Base-by-base conservation (phyloP, 64 coral and sea anemone species). In the Acropora tenuis region DNA sequence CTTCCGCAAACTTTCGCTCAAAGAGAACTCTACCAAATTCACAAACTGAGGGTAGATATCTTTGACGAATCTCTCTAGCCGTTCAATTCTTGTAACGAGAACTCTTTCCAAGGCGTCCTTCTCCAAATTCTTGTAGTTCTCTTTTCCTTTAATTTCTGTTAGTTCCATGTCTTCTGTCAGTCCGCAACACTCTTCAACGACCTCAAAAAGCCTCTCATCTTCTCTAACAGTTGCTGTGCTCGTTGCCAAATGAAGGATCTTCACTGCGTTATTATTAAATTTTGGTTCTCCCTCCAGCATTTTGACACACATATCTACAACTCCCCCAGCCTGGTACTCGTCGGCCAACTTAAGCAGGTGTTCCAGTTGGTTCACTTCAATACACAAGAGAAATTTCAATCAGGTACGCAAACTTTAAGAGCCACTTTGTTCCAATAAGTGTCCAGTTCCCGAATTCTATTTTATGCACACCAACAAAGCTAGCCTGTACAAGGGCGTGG, bases 1-100 rank as follows among this genome's bases (percentile, higher is more conserved):
- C 17, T 16, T 47, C 5, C 50, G 15, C 17, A 78, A 15, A 50
- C 76, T 17, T 15, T n/a, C 13, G 7, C 10, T 13, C 30, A 61
- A 63, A 63, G 52, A 82, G 43, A n/a, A 82, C 8, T 82, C 79
- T 30, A 57, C 30, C 40, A 82, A 42, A 12, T 46, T 50, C 9
- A 73, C 74, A 5, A 87, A 68, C 53, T 89, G 87, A 65, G 87
- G 87, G 10, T 78, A 66, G 78, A 89, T 10, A 11, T 76, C 10
- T 41, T 47, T 78, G 45, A 82, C 0, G 18, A 82, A 82, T 9
- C 2, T 82, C 30, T 82, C 79, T 65, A 82, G 6, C 4, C 53
- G 53, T 82, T 82, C 20, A 45, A 42, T 15, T 63, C 30, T 82
- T 66, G 41, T 8, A 5, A 17, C 8, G 3, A 82, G 53, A 11